Base-by-base conservation (phyloP, 2,888 invertebrate genomes). In the Lottia gigantea region DNA sequence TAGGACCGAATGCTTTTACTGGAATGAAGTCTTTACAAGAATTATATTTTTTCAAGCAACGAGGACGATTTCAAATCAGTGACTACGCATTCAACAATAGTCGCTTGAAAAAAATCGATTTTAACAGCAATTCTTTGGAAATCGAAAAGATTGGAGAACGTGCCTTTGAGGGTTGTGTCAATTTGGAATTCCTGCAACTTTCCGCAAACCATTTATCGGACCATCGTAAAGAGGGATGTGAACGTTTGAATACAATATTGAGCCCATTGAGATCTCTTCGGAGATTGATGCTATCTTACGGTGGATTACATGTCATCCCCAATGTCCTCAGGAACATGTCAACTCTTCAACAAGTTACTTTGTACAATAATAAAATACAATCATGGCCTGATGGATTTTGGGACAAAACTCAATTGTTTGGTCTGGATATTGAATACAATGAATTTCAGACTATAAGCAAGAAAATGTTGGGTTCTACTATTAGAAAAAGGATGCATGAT, bases 401-500 rank as follows among this genome's bases (percentile, higher is more conserved):
- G n/a, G 23, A 55, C n/a, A 19, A 55, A n/a, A 55, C 14, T 19
- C n/a, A 55, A 55, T 55, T 55, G 12, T 19, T 12, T 8, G 23
- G 14, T 2, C 3, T 55, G 23, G 23, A 55, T 55, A 23, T 14
- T 23, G 55, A 23, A 2, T 14, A 55, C 3, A 55, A 55, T 55
- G 11, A 6, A 55, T 11, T 55, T 4, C 11, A 55, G 55, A 55
- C 55, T 4, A 23, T 55, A 7, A 55, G 19, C 8, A 4, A 23
- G 2, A 55, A 55, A 55, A 55, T 55, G 55, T 55, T 55, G 19
- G 19, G 19, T 55, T 11, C 12, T 2, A 1, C 15, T n/a, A 23
- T 72, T 8, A 19, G 62, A 11, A 40, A 64, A 0, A 49, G 46
- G n/a, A 61, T 75, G 11, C 16, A 66, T 46, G 91, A 89, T 67